phyloP scores from a whole-genome alignment of 2,888 invertebrate species.

The Caenorhabditis virilis region DNA sequence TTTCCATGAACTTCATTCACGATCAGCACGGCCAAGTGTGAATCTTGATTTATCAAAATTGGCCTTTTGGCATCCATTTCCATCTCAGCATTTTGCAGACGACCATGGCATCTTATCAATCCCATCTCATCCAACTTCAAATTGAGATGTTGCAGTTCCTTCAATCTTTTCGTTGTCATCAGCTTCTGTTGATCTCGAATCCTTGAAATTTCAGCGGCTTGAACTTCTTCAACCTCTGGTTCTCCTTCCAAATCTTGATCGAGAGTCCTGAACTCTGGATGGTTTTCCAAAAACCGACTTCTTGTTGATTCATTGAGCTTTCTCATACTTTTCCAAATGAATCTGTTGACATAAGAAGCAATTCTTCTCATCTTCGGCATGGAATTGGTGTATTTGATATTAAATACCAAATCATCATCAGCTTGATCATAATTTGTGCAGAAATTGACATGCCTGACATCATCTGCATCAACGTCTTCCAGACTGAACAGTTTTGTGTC shows the following conservation, averaged over 20 bases:
- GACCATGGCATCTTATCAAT: background rate
- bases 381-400: background rate
- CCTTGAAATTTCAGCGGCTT: background rate
- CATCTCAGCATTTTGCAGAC: background rate
- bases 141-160: background rate
- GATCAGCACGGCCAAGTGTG: conserved; percentile 1
- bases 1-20: background rate
- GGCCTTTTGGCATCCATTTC: background rate
- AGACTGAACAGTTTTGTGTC: too few relatives aligned
- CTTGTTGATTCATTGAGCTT: too few relatives aligned
- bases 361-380: background rate
- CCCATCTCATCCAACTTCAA: background rate
- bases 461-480: too few relatives aligned
- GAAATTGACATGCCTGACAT: background rate
- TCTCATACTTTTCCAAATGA: too few relatives aligned
- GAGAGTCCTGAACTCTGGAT: too few relatives aligned
- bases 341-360: background rate
- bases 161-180: too few relatives aligned
- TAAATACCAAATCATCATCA: background rate
- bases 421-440: background rate
- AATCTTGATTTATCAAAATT: background rate
- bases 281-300: too few relatives aligned
- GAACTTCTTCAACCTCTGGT: background rate
- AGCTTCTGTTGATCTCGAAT: too few relatives aligned
- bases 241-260: too few relatives aligned